Percentiles rank a stretch among this genome's conserved stretches.
Evolutionary conservation across 2,888 invertebrate species (phyloP).

Genomic region (Pteria penguin): DNA sequence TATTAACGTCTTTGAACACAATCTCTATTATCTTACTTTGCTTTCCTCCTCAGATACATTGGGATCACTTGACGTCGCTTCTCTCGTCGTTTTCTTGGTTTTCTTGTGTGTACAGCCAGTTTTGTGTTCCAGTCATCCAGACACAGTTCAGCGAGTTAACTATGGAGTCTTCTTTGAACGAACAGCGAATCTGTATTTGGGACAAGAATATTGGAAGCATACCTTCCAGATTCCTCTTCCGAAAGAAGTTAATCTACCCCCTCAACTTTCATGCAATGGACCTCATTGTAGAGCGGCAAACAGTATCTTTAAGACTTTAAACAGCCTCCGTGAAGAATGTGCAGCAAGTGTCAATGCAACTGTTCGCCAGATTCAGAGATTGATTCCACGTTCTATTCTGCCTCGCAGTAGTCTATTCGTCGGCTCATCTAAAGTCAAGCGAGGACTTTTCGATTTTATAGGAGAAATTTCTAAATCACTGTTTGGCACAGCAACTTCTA

Average conservation of each 20-base stretch:
- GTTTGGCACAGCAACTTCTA: conserved; percentile 47
- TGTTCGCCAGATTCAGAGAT: conserved; percentile 4
- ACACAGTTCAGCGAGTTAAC: not conserved
- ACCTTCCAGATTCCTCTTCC: conserved; percentile 9
- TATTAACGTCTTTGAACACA: too few species aligned
- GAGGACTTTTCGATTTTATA: conserved; percentile 42
- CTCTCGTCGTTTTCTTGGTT: too few species aligned
- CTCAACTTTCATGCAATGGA: not conserved
- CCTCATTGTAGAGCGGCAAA: conserved; percentile 6
- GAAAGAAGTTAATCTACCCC: not conserved
- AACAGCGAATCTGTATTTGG: not conserved
- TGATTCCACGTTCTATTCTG: not conserved
- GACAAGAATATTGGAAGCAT: conserved; percentile 7
- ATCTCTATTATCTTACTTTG: too few species aligned
- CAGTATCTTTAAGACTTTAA: not conserved
- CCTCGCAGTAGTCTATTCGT: not conserved
- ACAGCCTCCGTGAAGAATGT: not conserved
- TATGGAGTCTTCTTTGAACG: conserved; percentile 4
- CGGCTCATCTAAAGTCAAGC: not conserved
- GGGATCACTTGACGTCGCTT: too few species aligned
- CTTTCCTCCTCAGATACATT: too few species aligned
- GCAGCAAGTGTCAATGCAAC: conserved; percentile 16
- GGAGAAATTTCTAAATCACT: conserved; percentile 42
- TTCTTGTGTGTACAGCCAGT: too few species aligned
- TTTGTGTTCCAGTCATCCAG: too few species aligned